Evolutionary conservation across 2,888 invertebrate genomes (phyloP), one percentile per base, ranked within the genome.

Genomic region (Hybos culiciformis): DNA sequence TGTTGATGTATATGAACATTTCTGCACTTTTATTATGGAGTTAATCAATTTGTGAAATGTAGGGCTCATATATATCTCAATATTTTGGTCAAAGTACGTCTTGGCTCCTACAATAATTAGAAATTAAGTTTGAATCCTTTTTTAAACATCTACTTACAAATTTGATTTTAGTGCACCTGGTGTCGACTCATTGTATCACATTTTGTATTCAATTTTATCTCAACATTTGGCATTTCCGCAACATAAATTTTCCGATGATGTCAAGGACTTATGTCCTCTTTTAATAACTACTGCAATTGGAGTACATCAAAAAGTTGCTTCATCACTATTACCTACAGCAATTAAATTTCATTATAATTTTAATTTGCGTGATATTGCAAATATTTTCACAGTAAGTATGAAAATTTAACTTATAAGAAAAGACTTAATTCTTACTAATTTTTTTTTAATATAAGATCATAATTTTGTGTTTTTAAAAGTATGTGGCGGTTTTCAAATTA

Each of bases 271-370:
- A 37, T 67, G 74, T 1, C 72, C 74, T 21, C 59, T 68, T 0
- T 54, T 93, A 11, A 78, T 92, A 0, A 66, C 70, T 12, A 76
- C 82, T 0, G 88, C 90, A 0, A 69, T 93, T 6, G 66, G 70
- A 3, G 68, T 93, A 19, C 94, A 94, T 61, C 70, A 70, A 34
- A 84, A 81, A 61, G 74, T 93, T 8, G 67, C 79, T 0, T 60
- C 76, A 3, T 75, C 74, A 0, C 94, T 94, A 67, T 69, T 94
- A 49, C 94, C 94, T 0, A 94, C 94, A 0, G 93, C 93, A 18
- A 72, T 88, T 51, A 94, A 92, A 67, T 94, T 94, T 62, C 94
- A 94, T 63, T 96, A 96, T 58, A 75, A 84, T 46, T 96, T 93
- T 66, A 96, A 93, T 62, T 68, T 94, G 42, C 71, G 94, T 45